Conservation (phyloP, 2,797 vertebrate species). For the Lagorchestes hirsutus region DNA sequence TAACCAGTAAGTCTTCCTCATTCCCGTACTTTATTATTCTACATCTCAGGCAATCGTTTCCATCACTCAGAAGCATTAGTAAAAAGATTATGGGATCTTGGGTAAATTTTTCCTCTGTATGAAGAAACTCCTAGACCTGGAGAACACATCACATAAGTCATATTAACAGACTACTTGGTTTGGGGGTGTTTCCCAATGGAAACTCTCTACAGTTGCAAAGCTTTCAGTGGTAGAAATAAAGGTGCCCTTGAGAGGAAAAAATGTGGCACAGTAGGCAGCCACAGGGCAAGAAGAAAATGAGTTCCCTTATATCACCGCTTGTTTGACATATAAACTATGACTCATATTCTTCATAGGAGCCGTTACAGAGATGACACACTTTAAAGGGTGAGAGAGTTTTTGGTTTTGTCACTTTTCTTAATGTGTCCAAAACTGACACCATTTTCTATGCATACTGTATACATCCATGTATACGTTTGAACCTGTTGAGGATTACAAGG, state of each 20-base stretch:
- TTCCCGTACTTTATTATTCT: neutral
- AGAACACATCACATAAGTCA: neutral
- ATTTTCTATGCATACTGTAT: neutral
- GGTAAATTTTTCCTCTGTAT: neutral
- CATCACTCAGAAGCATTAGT: neutral
- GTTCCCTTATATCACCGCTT: neutral
- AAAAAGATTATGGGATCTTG: neutral
- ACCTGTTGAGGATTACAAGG: constrained; percentile 37
- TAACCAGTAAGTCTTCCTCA: neutral
- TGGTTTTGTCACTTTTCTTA: constrained; percentile 43
- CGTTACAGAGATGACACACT: neutral
- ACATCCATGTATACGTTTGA: constrained; percentile 5
- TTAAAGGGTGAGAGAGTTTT: constrained; percentile 44
- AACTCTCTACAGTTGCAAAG: neutral
- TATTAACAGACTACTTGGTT: neutral
- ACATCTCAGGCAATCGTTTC: neutral
- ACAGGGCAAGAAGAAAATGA: constrained; percentile 5
- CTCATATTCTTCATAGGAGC: constrained; percentile 26
- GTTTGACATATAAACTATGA: neutral
- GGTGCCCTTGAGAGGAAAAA: neutral
- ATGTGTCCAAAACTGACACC: constrained; percentile 32
- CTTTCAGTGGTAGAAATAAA: neutral
- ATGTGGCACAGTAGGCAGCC: neutral
- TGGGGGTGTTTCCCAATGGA: neutral
- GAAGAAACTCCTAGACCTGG: neutral